Evolutionary conservation across 1,140 invertebrate species (phyloP).

Genomic region (Berghia stephanieae): DNA sequence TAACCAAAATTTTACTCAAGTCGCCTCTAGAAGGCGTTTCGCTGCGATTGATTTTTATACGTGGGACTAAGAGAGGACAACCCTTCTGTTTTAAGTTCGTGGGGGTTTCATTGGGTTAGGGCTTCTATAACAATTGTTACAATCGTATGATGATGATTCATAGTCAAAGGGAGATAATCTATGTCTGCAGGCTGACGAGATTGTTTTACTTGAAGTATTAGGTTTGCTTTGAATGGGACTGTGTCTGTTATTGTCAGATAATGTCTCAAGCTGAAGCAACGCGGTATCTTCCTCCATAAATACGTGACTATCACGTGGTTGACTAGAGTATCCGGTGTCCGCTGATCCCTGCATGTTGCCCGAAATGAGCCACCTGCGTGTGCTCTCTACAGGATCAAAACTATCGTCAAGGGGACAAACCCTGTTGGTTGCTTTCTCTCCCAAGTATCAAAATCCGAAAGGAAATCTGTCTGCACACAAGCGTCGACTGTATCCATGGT

Average conservation of each 20-base stretch:
- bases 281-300: slow-evolving; percentile 20
- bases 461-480: slow-evolving; percentile 22
- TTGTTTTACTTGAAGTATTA: background rate
- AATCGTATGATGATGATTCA: background rate
- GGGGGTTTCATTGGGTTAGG: too few relatives aligned
- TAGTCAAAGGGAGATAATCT: background rate
- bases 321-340: slow-evolving; percentile 27
- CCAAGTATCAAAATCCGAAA: slow-evolving; percentile 7
- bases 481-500: slow-evolving; percentile 18
- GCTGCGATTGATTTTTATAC: too few relatives aligned
- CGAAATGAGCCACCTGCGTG: slow-evolving; percentile 20
- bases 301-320: slow-evolving; percentile 14
- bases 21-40: too few relatives aligned
- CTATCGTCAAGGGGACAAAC: background rate
- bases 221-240: too few relatives aligned
- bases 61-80: too few relatives aligned
- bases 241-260: too few relatives aligned
- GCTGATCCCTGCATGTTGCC: slow-evolving; percentile 31
- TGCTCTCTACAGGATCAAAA: slow-evolving; percentile 25
- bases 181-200: background rate
- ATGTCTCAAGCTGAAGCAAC: background rate
- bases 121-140: background rate
- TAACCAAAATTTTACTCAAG: too few relatives aligned
- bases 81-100: too few relatives aligned
- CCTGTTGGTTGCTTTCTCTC: background rate